Evolutionary conservation across 2,797 vertebrate genomes (phyloP).

Genomic region (Meriones psammophilus): DNA sequence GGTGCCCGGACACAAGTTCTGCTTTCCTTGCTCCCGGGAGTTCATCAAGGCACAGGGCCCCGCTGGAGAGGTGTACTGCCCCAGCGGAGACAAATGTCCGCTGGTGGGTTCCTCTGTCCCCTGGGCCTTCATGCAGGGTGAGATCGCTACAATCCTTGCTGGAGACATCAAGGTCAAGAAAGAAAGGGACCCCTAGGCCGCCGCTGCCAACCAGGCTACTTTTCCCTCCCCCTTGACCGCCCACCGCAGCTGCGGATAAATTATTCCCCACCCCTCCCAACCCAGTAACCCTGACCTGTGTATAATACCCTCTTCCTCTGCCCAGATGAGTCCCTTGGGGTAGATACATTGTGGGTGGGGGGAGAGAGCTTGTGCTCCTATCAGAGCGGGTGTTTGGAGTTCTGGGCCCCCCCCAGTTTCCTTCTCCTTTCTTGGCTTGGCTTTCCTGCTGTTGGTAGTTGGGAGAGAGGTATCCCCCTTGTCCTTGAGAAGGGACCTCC

Average conservation of each 20-base stretch:
- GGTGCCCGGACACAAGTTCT: conserved; percentile 94
- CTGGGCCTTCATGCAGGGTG: conserved; percentile 97
- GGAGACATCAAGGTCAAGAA: conserved; percentile 95
- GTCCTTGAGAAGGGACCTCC: conserved; percentile 54
- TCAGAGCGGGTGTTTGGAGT: conserved; percentile 56
- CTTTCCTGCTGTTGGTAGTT: conserved; percentile 84
- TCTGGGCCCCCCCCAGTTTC: conserved; percentile 55
- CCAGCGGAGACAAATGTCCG: conserved; percentile 95
- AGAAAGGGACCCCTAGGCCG: conserved; percentile 93
- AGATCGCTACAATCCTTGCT: conserved; percentile 95
- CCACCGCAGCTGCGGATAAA: conserved; percentile 79
- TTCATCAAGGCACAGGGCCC: conserved; percentile 94
- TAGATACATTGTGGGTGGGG: conserved; percentile 80
- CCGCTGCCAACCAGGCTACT: conserved; percentile 54
- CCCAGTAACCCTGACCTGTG: conserved; percentile 64
- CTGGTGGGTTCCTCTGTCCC: conserved; percentile 94
- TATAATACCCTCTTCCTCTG: conserved; percentile 69
- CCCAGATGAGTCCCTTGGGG: conserved; percentile 72
- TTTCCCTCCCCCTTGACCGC: conserved; percentile 19
- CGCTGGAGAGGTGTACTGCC: conserved; percentile 94
- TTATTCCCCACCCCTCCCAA: conserved; percentile 80
- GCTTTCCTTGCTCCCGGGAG: conserved; percentile 94
- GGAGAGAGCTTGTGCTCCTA: conserved; percentile 73
- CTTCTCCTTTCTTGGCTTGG: conserved; percentile 80
- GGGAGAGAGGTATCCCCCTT: conserved; percentile 62